Evolutionary conservation across 2,888 invertebrate genomes (phyloP).

Genomic region (Aromia moschata): DNA sequence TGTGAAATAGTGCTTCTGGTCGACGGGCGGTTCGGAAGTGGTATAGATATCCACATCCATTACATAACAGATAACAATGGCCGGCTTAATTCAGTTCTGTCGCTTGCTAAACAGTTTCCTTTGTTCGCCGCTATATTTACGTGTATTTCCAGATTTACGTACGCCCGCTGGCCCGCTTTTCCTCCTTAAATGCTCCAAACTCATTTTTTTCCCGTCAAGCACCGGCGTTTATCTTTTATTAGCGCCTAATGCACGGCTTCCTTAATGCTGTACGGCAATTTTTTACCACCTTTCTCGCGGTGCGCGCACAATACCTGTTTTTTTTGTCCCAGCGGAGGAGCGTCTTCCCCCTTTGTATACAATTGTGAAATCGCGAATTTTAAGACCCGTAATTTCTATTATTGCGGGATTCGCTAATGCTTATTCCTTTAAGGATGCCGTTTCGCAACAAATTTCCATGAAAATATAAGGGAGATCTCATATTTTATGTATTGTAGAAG

Average conservation of each 20-base stretch:
- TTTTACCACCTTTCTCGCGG: slow-evolving; percentile 19
- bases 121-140: slow-evolving; percentile 58
- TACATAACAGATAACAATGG: slow-evolving; percentile 61
- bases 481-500: too few relatives aligned
- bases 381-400: too few relatives aligned
- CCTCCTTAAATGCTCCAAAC: slow-evolving; percentile 41
- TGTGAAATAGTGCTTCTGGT: slow-evolving; percentile 56
- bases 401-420: too few relatives aligned
- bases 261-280: slow-evolving; percentile 29
- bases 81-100: slow-evolving; percentile 61
- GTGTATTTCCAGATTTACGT: slow-evolving; percentile 55
- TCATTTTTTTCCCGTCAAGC: slow-evolving; percentile 31
- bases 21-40: slow-evolving; percentile 54
- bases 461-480: too few relatives aligned
- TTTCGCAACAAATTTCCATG: too few relatives aligned
- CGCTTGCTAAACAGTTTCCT: slow-evolving; percentile 60
- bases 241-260: slow-evolving; percentile 40
- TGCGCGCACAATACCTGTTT: slow-evolving; percentile 24
- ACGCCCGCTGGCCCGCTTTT: slow-evolving; percentile 45
- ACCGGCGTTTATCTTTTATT: slow-evolving; percentile 47
- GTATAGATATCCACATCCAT: slow-evolving; percentile 59
- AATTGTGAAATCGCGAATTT: too few relatives aligned
- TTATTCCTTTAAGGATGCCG: too few relatives aligned
- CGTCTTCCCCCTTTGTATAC: too few relatives aligned
- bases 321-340: too few relatives aligned